Evolutionary conservation across 2,888 invertebrate genomes (phyloP), one percentile per base, ranked within the genome.

Genomic region (Drosophila anomalipes): DNA sequence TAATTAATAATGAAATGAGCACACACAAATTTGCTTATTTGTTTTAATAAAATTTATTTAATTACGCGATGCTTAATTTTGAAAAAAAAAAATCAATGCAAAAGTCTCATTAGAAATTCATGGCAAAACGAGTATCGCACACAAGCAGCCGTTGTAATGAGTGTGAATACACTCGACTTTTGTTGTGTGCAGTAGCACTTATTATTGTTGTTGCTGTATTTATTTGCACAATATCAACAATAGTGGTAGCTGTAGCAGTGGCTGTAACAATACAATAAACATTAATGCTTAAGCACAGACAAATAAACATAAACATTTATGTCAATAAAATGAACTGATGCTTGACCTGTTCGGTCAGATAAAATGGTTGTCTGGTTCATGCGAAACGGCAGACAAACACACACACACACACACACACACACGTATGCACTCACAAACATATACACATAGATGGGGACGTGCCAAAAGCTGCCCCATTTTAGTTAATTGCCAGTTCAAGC

Each of bases 301-400:
- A 83, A 86, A 86, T 86, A 86, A 86, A 86, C 86, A 86, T 86
- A 85, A 86, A 86, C 85, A 83, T 86, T 86, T 83, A 85, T 86
- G 87, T 86, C 87, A 86, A 86, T 86, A 80, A 83, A 85, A 86
- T 86, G 83, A 86, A 86, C 87, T 86, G 85, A 86, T 82, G 85
- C 85, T 86, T 86, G 87, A 86, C 85, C 83, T 72, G 76, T 32
- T 70, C 60, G 87, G 83, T 80, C 83, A 83, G 85, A 86, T 86
- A 86, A 83, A 82, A 73, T 51, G 70, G 53, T 63, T 60, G 84
- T 81, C 68, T 75, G 72, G 49, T 41, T 62, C 62, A 63, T 66
- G 68, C 35, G 58, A 76, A 76, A 72, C 51, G 58, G 35, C 39
- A 64, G 57, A 59, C 76, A 26, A 49, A 51, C 57, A 28, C 41